Conservation (phyloP, 2,797 vertebrate species). For the Enteromius radiatus region DNA sequence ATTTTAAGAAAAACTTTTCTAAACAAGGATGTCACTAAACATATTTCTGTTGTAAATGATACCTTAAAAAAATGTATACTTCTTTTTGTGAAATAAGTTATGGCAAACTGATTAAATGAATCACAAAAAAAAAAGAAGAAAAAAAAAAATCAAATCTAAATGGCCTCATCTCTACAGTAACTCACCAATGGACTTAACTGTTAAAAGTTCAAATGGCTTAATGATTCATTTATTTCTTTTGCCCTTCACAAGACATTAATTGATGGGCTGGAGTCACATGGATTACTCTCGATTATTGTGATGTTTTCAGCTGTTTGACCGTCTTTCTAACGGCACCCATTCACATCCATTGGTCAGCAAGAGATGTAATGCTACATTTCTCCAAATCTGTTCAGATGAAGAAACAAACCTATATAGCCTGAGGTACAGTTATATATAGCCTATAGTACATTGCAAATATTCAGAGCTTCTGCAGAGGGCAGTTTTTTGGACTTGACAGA, state of each 20-base stretch:
- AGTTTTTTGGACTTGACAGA: not conserved
- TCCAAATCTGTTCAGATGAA: not conserved
- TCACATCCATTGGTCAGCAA: not conserved
- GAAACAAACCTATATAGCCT: not conserved
- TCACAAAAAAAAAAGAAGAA: too few relatives aligned
- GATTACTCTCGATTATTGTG: not conserved
- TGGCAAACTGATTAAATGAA: too few relatives aligned
- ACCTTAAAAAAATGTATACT: too few relatives aligned
- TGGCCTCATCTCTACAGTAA: not conserved
- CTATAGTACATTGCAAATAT: too few relatives aligned
- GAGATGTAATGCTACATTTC: not conserved
- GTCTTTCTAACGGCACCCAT: not conserved
- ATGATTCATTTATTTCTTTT: not conserved
- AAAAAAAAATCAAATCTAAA: not conserved
- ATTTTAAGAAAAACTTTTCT: not conserved
- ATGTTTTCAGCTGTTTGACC: not conserved
- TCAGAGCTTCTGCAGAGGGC: not conserved
- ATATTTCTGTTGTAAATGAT: not conserved
- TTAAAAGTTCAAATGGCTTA: not conserved
- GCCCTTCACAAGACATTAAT: not conserved
- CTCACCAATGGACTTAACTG: not conserved
- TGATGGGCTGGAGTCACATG: not conserved
- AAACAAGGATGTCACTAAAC: not conserved
- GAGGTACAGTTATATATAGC: too few relatives aligned
- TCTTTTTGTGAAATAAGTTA: too few relatives aligned